Evolutionary conservation across 2,888 invertebrate species (phyloP), one percentile per base, ranked within the genome.

Genomic region (Chrysina gloriosa): DNA sequence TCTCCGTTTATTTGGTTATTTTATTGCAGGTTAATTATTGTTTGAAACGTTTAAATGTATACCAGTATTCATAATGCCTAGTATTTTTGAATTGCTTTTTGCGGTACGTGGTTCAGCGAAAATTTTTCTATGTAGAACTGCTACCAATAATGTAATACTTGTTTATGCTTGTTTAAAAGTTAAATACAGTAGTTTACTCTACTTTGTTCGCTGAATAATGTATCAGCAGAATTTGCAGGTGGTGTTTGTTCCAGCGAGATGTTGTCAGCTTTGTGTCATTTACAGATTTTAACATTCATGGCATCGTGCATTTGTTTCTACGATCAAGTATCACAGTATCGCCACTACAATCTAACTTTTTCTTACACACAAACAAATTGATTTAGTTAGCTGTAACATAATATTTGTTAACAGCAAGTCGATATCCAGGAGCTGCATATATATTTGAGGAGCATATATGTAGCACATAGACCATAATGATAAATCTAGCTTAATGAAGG

Each of bases 231-330:
- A 68, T 70, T 76, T 78, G 47, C 77, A 78, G 76, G 77, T 70
- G 74, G 72, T 73, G 72, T 71, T 69, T 75, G 75, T 70, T 74
- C 77, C 78, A 76, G 78, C 76, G 75, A 77, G 77, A 79, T 79
- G n/a, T n/a, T n/a, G 79, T 80, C 78, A 79, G 79, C 78, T 77
- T 78, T 81, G 74, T 81, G 78, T 78, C 74, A 76, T 81, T 82
- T 82, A 77, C 81, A 81, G 81, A 81, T 82, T 79, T 79, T 79
- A 77, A 77, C 75, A 66, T 66, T 52, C 56, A 47, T 36, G 61
- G 61, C 58, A 69, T 54, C 54, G 52, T 63, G 58, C 68, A 56
- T 68, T 63, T 68, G 68, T 68, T 63, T 52, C 68, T 63, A 50
- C 47, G 64, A 45, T 68, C 52, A 63, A 68, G 56, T 68, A 56